Conservation (phyloP, 2,888 invertebrate genomes). For the Scaptomyza polygonia region DNA sequence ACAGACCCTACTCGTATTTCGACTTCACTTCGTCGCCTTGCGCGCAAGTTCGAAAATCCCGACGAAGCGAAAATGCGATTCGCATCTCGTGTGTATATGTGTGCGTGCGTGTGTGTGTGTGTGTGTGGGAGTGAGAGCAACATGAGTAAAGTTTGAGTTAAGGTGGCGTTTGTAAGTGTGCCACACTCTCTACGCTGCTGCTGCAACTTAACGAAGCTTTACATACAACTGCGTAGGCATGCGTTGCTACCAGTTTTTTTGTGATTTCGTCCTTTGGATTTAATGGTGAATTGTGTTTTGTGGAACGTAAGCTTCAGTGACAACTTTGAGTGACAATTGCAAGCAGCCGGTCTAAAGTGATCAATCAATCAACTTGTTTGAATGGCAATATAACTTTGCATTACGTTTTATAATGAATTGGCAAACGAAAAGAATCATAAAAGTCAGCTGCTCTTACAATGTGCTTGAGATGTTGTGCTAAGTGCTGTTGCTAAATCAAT, state of each 20-base stretch:
- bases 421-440: not conserved
- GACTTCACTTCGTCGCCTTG: conserved; percentile 25
- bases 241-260: conserved; percentile 27
- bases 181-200: conserved; percentile 49
- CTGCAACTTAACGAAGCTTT: conserved; percentile 47
- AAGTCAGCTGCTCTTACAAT: not conserved
- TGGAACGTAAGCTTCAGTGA: conserved; percentile 47
- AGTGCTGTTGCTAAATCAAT: not conserved
- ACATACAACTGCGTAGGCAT: conserved; percentile 10
- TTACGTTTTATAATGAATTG: not conserved
- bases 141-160: conserved; percentile 4
- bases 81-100: conserved; percentile 1
- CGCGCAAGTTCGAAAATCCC: conserved; percentile 47
- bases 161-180: conserved; percentile 56
- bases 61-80: conserved; percentile 24
- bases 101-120: not conserved
- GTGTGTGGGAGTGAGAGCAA: conserved; percentile 1
- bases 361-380: conserved; percentile 10
- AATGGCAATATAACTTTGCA: conserved; percentile 1
- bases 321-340: conserved; percentile 4
- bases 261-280: conserved; percentile 4
- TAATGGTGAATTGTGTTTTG: conserved; percentile 18
- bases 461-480: not conserved
- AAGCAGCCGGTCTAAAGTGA: not conserved
- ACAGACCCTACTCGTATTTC: conserved; percentile 29